Conservation (phyloP, 1,140 invertebrate genomes). For the Ptiloglossa arizonensis region DNA sequence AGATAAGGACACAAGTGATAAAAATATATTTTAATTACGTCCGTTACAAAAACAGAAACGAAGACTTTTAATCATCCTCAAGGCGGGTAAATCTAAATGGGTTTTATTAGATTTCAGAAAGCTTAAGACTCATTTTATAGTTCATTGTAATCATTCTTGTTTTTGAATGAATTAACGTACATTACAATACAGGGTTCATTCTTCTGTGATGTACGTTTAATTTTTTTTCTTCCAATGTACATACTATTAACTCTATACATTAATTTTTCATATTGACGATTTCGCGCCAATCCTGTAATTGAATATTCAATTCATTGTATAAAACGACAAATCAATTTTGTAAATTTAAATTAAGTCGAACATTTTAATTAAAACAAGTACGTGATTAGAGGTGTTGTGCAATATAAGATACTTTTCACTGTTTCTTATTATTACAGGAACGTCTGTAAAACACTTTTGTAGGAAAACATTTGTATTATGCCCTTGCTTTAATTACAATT, state of each 20-base stretch:
- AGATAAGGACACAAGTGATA: constrained; percentile 46
- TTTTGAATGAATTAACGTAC: constrained; percentile 29
- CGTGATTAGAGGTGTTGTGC: constrained; percentile 49
- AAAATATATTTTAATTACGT: constrained; percentile 56
- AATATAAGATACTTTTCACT: constrained; percentile 58
- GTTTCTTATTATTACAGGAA: constrained; percentile 46
- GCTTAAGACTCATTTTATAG: constrained; percentile 24
- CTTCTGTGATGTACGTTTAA: constrained; percentile 42
- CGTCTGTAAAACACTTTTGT: constrained; percentile 27
- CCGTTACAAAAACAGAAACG: constrained; percentile 40
- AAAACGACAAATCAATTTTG: constrained; percentile 40
- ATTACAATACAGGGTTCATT: constrained; percentile 44
- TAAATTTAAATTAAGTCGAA: constrained; percentile 41
- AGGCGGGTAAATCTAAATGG: not conserved
- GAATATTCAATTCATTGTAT: constrained; percentile 40
- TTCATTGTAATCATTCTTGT: constrained; percentile 6
- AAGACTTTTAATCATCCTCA: constrained; percentile 24
- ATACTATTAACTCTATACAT: constrained; percentile 61
- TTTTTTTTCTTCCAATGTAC: constrained; percentile 69
- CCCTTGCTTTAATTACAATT: constrained; percentile 47
- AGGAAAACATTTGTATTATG: constrained; percentile 46
- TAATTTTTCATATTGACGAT: constrained; percentile 57
- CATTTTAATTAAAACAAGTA: constrained; percentile 31
- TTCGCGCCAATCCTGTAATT: constrained; percentile 19
- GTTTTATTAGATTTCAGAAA: constrained; percentile 27